A percentile compares a stretch with the other conserved stretches of the same genome.
Evolutionary conservation across 2,113 vertebrate species (phyloP).

Genomic region (Corapipo altera): DNA sequence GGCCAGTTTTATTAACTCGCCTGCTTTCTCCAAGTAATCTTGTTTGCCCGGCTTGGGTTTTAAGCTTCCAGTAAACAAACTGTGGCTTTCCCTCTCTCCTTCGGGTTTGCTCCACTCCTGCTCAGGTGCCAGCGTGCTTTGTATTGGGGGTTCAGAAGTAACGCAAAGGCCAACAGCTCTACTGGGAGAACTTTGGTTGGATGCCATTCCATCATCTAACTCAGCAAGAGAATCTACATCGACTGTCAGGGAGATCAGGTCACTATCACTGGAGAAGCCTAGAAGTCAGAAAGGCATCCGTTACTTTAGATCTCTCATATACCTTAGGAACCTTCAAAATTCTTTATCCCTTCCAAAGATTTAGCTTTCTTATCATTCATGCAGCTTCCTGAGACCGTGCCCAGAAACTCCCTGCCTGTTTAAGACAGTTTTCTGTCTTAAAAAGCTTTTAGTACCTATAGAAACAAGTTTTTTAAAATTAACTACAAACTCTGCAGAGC

Average conservation of each 20-base stretch:
- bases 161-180: conserved; percentile 73
- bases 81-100: conserved; percentile 70
- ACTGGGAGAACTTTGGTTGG: conserved; percentile 87
- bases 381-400: not conserved
- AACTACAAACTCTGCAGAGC: not conserved
- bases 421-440: not conserved
- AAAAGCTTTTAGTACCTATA: not conserved
- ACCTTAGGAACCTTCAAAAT: not conserved
- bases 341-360: not conserved
- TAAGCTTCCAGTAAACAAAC: conserved; percentile 80
- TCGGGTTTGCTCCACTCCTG: conserved; percentile 78
- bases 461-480: not conserved
- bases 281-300: not conserved
- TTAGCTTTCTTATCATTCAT: not conserved
- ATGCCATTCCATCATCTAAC: conserved; percentile 97
- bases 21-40: conserved; percentile 91
- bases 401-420: not conserved
- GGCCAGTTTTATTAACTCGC: conserved; percentile 89
- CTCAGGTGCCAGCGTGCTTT: conserved; percentile 57
- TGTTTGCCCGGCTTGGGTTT: conserved; percentile 78
- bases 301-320: not conserved
- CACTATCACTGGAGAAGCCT: conserved; percentile 91
- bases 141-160: conserved; percentile 61
- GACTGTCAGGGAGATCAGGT: conserved; percentile 85
- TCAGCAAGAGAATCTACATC: conserved; percentile 88